These are phyloP conservation scores for Pogonocherus hispidulus DNA, from an alignment of 2,888 invertebrate species.

Conservation along the genomic window DNA sequence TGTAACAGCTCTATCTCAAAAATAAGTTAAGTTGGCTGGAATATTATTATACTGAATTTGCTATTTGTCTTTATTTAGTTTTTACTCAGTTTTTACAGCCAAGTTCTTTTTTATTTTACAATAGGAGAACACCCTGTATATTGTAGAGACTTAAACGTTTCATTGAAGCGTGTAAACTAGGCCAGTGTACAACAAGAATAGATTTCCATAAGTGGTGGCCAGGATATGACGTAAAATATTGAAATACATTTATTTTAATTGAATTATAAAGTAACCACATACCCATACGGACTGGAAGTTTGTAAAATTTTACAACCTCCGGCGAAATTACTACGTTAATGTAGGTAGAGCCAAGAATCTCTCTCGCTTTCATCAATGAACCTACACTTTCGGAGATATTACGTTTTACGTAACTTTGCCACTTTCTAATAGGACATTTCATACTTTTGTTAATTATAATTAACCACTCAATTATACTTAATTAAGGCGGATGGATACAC, in stretches of 20 bases:
- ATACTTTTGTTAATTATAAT: slow-evolving; percentile 5
- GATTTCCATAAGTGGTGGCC: neutral
- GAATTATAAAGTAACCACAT: neutral
- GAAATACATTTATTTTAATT: neutral
- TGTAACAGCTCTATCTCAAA: no score
- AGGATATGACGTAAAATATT: neutral
- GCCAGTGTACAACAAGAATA: no score
- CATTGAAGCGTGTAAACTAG: no score
- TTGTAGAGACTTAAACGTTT: no score
- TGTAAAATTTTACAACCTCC: neutral
- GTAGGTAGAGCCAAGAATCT: no score
- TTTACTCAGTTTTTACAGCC: no score
- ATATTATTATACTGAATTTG: no score
- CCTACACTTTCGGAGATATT: neutral
- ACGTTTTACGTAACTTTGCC: neutral
- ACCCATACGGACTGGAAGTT: neutral
- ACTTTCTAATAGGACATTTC: slow-evolving; percentile 14
- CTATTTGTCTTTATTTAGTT: no score
- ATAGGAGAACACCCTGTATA: no score
- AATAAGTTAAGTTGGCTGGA: no score
- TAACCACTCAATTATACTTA: slow-evolving; percentile 1
- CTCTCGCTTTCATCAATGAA: slow-evolving; percentile 8
- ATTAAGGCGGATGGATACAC: slow-evolving; percentile 5
- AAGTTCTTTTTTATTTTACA: no score
- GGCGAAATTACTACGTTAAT: neutral